Conservation (phyloP, 1,140 invertebrate species). For the Heliothis subflexa region DNA sequence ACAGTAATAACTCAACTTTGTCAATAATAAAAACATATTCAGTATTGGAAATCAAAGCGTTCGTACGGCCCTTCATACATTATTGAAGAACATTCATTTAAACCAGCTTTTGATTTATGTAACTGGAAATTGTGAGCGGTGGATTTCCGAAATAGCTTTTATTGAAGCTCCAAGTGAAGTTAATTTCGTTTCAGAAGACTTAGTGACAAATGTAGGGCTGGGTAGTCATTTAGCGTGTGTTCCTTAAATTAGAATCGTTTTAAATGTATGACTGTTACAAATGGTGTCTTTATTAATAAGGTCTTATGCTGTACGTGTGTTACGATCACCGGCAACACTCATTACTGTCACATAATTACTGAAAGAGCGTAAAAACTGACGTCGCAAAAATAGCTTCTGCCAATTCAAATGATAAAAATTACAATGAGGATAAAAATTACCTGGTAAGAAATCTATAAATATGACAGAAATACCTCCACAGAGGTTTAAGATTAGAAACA, state of each 20-base stretch:
- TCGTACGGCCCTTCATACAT: conserved; percentile 27
- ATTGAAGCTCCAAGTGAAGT: neutral
- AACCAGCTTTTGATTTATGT: conserved; percentile 29
- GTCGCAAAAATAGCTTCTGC: neutral
- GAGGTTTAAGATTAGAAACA: neutral
- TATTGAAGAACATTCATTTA: conserved; percentile 32
- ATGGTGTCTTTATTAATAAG: no score
- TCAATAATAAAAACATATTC: conserved; percentile 28
- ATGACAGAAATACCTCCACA: neutral
- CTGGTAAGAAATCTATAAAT: neutral
- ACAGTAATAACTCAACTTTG: conserved; percentile 12
- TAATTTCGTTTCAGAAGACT: neutral
- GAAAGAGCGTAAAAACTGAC: no score
- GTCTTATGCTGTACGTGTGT: no score
- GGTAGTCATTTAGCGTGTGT: no score
- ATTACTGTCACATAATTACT: no score
- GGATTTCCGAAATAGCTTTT: conserved; percentile 16
- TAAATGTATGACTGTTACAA: no score
- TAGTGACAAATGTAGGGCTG: no score
- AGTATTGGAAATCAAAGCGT: conserved; percentile 24
- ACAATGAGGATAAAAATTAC: neutral
- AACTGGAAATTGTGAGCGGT: conserved; percentile 1
- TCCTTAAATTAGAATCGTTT: no score
- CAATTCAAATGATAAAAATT: neutral
- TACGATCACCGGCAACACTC: no score